phyloP scores from a whole-genome alignment of 2,797 vertebrate species.

The Phrynocephalus forsythii region DNA sequence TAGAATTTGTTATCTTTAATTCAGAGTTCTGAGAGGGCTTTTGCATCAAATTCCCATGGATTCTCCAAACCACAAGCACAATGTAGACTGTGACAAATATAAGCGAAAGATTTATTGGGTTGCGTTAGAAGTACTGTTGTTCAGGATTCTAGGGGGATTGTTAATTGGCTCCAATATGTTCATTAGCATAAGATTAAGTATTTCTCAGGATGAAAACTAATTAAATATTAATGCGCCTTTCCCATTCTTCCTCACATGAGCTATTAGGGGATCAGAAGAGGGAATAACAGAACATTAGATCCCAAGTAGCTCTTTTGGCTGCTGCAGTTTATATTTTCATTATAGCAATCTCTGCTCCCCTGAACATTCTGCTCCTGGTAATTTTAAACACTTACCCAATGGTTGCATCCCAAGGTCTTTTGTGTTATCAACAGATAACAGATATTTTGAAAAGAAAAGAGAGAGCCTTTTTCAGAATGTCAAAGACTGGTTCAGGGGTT shows the following conservation, averaged over 20 bases:
- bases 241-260: slow-evolving; percentile 30
- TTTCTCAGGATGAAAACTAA: slow-evolving; percentile 23
- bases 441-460: neutral
- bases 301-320: neutral
- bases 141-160: slow-evolving; percentile 21
- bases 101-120: neutral
- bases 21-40: neutral
- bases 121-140: slow-evolving; percentile 4
- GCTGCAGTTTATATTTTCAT: slow-evolving; percentile 26
- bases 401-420: slow-evolving; percentile 8
- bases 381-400: slow-evolving; percentile 20
- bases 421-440: slow-evolving; percentile 14
- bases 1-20: neutral
- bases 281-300: slow-evolving; percentile 4
- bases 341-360: neutral
- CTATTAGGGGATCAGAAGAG: slow-evolving; percentile 9
- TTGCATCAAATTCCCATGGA: neutral
- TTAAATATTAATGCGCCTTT: slow-evolving; percentile 24
- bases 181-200: slow-evolving; percentile 39
- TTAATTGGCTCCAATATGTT: slow-evolving; percentile 29
- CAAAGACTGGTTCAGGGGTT: neutral
- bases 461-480: neutral
- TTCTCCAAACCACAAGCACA: neutral
- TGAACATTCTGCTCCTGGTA: slow-evolving; percentile 18
- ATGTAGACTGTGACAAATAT: neutral